Evolutionary conservation across 1,140 invertebrate genomes (phyloP).

Genomic region (Drosophila grimshawi): DNA sequence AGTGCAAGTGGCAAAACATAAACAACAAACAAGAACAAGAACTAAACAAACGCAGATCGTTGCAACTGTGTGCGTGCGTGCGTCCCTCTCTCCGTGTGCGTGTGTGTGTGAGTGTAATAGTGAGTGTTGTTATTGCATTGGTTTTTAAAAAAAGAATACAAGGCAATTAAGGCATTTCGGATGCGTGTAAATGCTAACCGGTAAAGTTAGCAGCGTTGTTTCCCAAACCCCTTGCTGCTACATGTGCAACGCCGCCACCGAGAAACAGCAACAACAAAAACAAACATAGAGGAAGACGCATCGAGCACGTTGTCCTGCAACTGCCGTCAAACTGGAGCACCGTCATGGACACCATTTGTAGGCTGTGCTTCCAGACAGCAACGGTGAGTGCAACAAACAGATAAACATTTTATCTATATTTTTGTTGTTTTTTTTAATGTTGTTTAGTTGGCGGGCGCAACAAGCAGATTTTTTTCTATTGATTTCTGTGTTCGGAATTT

Average conservation of each 20-base stretch:
- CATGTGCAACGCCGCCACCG: slow-evolving; percentile 34
- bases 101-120: slow-evolving; percentile 20
- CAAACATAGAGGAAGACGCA: slow-evolving; percentile 39
- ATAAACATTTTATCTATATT: slow-evolving; percentile 1
- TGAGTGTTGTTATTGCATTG: slow-evolving; percentile 54
- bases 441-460: slow-evolving; percentile 37
- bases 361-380: slow-evolving; percentile 84
- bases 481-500: slow-evolving; percentile 67
- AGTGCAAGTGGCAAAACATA: slow-evolving; percentile 80
- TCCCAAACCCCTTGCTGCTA: slow-evolving; percentile 23
- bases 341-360: slow-evolving; percentile 84
- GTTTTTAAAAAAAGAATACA: slow-evolving; percentile 50
- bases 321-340: slow-evolving; percentile 60
- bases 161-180: slow-evolving; percentile 45
- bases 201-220: slow-evolving; percentile 58
- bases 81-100: not conserved
- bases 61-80: slow-evolving; percentile 27
- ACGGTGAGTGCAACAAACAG: slow-evolving; percentile 66
- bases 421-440: not conserved
- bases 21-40: slow-evolving; percentile 63
- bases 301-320: slow-evolving; percentile 62
- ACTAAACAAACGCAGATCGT: slow-evolving; percentile 54
- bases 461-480: slow-evolving; percentile 78
- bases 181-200: slow-evolving; percentile 62
- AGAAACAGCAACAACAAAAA: slow-evolving; percentile 37